Percentiles rank a stretch among this genome's conserved stretches.
These are phyloP conservation scores for Hafferia zeledoni DNA, from an alignment of 2,797 vertebrate species.

Conservation along the genomic window DNA sequence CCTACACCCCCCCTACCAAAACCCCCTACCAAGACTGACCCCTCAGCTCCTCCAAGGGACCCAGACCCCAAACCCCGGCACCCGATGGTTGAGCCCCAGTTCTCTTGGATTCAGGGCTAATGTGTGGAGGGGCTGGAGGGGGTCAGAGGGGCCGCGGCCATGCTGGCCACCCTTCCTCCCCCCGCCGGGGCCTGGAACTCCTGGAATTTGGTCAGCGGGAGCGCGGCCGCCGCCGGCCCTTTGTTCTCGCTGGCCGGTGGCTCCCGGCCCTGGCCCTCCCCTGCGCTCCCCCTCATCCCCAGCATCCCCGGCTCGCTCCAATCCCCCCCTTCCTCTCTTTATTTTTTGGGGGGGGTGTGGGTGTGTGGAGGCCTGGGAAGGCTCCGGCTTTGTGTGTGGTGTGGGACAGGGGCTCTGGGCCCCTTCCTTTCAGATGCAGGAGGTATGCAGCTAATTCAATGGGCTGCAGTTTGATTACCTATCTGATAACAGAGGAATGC, in stretches of 20 bases:
- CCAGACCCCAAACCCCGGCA: not conserved
- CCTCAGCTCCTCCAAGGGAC: fast-evolving
- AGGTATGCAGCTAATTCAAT: constrained; percentile 77
- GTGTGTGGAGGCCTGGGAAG: constrained; percentile 67
- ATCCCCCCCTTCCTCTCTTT: constrained; percentile 62
- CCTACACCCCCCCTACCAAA: fast-evolving
- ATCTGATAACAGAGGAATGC: constrained; percentile 84
- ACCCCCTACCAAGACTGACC: not conserved
- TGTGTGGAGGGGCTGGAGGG: not conserved
- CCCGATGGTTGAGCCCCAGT: fast-evolving
- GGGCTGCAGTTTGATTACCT: constrained; percentile 81
- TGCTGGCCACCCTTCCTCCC: constrained; percentile 33
- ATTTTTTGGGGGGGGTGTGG: constrained; percentile 40
- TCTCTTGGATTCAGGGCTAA: not conserved
- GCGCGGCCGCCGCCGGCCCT: constrained; percentile 47
- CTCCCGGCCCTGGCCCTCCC: constrained; percentile 51
- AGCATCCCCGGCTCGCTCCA: constrained; percentile 44
- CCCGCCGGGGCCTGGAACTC: constrained; percentile 71
- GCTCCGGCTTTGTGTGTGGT: constrained; percentile 81
- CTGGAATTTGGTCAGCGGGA: constrained; percentile 79
- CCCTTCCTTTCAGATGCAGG: constrained; percentile 79
- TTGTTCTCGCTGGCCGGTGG: constrained; percentile 63
- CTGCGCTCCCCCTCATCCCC: constrained; percentile 43
- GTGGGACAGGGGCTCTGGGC: constrained; percentile 76
- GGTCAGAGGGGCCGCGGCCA: constrained; percentile 51